Percentiles rank a stretch among this genome's conserved stretches.
Evolutionary conservation across 2,113 vertebrate genomes (phyloP).

Genomic region (Malurus elegans): DNA sequence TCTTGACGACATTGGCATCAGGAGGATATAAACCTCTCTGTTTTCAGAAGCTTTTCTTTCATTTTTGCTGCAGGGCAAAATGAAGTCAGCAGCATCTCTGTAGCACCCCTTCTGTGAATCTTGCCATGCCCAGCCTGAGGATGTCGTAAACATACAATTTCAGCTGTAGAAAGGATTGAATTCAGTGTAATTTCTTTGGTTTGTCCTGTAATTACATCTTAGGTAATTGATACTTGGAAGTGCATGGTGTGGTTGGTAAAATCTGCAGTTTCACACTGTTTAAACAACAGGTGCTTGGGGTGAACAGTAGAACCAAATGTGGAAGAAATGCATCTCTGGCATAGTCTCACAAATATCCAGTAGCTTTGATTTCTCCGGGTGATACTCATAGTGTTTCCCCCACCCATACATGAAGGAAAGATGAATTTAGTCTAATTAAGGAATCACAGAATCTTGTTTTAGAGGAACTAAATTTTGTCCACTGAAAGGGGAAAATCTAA

Average conservation of each 20-base stretch:
- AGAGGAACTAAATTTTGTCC: not conserved
- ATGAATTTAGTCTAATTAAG: not conserved
- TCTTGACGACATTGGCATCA: accelerated
- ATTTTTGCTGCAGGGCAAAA: not conserved
- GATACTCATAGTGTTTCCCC: not conserved
- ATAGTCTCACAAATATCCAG: not conserved
- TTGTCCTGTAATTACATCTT: not conserved
- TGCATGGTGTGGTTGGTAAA: not conserved
- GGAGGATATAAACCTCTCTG: not conserved
- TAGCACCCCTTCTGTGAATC: not conserved
- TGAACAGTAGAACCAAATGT: not conserved
- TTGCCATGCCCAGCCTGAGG: not conserved
- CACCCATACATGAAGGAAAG: accelerated
- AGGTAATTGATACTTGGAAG: not conserved
- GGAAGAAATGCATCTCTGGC: not conserved
- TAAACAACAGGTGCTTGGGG: not conserved
- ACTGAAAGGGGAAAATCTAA: not conserved
- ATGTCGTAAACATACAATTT: not conserved
- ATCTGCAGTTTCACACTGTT: not conserved
- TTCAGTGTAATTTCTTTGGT: not conserved
- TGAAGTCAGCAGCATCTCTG: not conserved
- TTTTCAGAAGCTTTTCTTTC: not conserved
- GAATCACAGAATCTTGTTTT: not conserved
- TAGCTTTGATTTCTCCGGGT: not conserved
- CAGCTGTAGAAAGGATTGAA: not conserved